Percentiles rank a stretch among this genome's conserved stretches.
These are phyloP conservation scores for Vandiemenella viatica DNA, from an alignment of 2,888 invertebrate genomes.

Conservation along the genomic window DNA sequence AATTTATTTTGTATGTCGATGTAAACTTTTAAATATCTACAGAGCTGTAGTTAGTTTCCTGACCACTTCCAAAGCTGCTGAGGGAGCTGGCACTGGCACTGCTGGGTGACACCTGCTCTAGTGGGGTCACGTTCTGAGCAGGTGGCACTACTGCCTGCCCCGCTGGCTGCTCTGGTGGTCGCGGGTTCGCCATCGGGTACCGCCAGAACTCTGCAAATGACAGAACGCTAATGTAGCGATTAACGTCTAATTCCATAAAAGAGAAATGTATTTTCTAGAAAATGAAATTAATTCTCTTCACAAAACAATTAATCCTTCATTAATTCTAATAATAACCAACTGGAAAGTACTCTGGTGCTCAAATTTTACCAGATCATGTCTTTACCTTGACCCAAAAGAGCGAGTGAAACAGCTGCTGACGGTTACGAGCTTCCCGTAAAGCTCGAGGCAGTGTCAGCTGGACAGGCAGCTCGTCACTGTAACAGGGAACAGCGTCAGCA, in stretches of 20 bases:
- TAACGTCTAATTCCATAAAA: too few relatives aligned
- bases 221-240: too few relatives aligned
- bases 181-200: conserved; percentile 62
- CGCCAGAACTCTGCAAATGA: conserved; percentile 26
- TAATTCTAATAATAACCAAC: too few relatives aligned
- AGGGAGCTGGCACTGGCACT: conserved; percentile 40
- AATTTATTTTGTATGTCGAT: too few relatives aligned
- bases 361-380: too few relatives aligned
- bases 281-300: too few relatives aligned
- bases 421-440: conserved; percentile 72
- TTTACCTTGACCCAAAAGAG: conserved; percentile 62
- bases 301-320: too few relatives aligned
- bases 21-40: too few relatives aligned
- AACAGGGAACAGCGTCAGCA: conserved; percentile 24
- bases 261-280: too few relatives aligned
- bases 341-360: too few relatives aligned
- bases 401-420: conserved; percentile 79
- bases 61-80: conserved; percentile 51
- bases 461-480: conserved; percentile 82
- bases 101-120: conserved; percentile 22
- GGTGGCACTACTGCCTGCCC: conserved; percentile 13
- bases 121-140: conserved; percentile 30
- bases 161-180: conserved; percentile 33
- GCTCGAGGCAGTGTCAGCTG: conserved; percentile 73
- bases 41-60: too few relatives aligned